These are phyloP conservation scores for Aphidoletes aphidimyza DNA, from an alignment of 2,888 invertebrate genomes.

Conservation along the genomic window DNA sequence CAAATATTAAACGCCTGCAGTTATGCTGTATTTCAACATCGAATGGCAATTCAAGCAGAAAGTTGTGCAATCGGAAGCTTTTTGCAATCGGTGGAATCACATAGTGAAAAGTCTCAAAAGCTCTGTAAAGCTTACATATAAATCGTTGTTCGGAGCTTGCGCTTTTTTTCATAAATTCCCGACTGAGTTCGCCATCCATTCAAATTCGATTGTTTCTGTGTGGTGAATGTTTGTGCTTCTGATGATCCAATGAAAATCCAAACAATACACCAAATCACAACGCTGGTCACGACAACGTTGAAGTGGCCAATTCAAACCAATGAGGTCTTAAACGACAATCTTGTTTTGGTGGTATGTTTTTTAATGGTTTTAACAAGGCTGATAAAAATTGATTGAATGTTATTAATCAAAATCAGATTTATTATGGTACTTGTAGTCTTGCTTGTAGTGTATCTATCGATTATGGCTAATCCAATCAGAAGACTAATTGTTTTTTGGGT, in stretches of 20 bases:
- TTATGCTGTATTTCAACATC: slow-evolving; percentile 10
- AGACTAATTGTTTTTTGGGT: background rate
- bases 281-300: too few relatives aligned
- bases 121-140: background rate
- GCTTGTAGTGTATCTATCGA: background rate
- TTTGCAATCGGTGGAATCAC: background rate
- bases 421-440: background rate
- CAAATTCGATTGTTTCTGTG: too few relatives aligned
- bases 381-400: slow-evolving; percentile 26
- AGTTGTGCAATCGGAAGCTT: background rate
- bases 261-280: too few relatives aligned
- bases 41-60: background rate
- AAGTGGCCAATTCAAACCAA: too few relatives aligned
- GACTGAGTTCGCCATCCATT: too few relatives aligned
- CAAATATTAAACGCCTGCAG: background rate
- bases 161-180: too few relatives aligned
- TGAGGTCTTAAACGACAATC: too few relatives aligned
- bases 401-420: slow-evolving; percentile 29
- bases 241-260: too few relatives aligned
- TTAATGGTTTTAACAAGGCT: background rate
- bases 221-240: too few relatives aligned
- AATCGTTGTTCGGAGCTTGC: background rate
- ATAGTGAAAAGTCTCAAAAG: background rate
- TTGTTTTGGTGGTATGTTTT: too few relatives aligned
- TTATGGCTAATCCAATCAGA: slow-evolving; percentile 33